Evolutionary conservation across 1,140 invertebrate genomes (phyloP), one percentile per base, ranked within the genome.

Genomic region (Rhagoletis zephyria): DNA sequence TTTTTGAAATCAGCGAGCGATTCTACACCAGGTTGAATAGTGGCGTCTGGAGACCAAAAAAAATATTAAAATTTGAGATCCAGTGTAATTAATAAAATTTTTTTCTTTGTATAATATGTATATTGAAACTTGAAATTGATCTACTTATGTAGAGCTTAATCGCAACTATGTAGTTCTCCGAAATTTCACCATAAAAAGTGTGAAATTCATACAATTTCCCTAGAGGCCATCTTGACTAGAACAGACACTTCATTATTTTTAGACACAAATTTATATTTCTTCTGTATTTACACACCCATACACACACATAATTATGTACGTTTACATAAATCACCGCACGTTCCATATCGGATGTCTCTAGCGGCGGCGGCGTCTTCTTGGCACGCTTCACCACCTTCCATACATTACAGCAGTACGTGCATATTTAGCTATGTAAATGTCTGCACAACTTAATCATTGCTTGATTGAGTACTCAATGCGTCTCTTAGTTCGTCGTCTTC

Each of bases 311-410:
- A 14, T 40, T 12, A n/a, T n/a, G 16, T 63, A 14, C 4, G 16
- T 63, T 16, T 16, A 7, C 59, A 60, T 67, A 74, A 74, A 74
- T 14, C 4, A 74, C n/a, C 67, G 42, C 67, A 74, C 67, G 67
- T 74, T 74, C 67, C 67, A 74, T 74, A 45, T 74, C 67, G 67
- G 40, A 48, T 74, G 67, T n/a, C n/a, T 74, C 67, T 12, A 45
- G 42, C 45, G 67, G 2, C 67, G 67, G 14, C 67, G 67, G 30
- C 30, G 30, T 30, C 30, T 30, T 74, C 64, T 74, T 74, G 14
- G 67, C 67, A 74, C 67, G 67, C 67, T 74, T 42, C 67, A 74
- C 67, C 67, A 74, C 67, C 67, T 74, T 74, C 14, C 67, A 48
- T 9, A 42, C 42, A 40, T 30, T 19, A 65, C n/a, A 65, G 6